phyloP scores from a whole-genome alignment of 2,888 invertebrate species.

The Heterodera filipjevi region DNA sequence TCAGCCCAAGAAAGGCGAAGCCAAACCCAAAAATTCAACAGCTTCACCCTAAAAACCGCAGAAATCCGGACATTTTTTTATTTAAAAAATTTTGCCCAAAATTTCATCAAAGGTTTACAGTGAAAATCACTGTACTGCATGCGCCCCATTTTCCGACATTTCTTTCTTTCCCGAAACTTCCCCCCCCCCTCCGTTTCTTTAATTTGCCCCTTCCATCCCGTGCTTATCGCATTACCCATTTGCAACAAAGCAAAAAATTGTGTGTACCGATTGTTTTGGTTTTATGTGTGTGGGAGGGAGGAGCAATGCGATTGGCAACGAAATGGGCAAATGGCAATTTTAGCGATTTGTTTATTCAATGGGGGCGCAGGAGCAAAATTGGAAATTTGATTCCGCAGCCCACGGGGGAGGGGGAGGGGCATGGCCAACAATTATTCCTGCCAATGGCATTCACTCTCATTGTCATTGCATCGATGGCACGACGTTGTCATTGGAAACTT shows the following conservation, averaged over 20 bases:
- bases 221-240: neutral
- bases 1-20: too few species aligned
- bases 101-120: too few species aligned
- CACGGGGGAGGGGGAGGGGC: neutral
- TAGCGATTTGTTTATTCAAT: conserved; percentile 7
- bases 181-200: neutral
- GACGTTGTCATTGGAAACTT: too few species aligned
- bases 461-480: too few species aligned
- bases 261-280: neutral
- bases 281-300: neutral
- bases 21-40: too few species aligned
- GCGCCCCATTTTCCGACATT: neutral
- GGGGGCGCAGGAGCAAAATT: neutral
- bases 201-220: neutral
- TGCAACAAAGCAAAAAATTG: neutral
- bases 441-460: too few species aligned
- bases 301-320: neutral
- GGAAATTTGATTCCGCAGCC: neutral
- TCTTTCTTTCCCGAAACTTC: neutral
- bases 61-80: too few species aligned
- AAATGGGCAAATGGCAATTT: neutral
- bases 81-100: too few species aligned
- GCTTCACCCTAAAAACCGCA: too few species aligned
- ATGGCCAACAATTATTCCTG: neutral
- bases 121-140: too few species aligned